These are phyloP conservation scores for Benitochromis conjunctus DNA, from an alignment of 2,113 vertebrate genomes.

Conservation along the genomic window DNA sequence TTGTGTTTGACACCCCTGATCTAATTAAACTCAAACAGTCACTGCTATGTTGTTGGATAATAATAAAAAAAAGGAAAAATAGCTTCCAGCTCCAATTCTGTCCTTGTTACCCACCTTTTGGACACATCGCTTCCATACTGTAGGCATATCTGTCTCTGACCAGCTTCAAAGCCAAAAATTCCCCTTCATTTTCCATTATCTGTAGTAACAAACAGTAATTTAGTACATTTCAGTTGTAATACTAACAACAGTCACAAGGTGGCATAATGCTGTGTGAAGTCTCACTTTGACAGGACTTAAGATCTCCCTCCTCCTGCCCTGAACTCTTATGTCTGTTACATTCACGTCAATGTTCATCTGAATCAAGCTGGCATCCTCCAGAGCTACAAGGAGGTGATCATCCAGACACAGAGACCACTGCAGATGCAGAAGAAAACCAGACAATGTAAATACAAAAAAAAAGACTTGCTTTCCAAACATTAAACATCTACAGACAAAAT, in stretches of 20 bases:
- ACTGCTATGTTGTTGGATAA: neutral
- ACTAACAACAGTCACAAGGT: neutral
- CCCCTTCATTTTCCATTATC: neutral
- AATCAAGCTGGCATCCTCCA: neutral
- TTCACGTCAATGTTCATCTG: neutral
- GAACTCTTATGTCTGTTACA: neutral
- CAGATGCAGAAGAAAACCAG: neutral
- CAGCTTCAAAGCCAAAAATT: neutral
- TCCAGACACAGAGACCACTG: neutral
- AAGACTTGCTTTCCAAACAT: neutral
- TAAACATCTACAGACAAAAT: neutral
- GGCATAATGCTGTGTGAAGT: neutral
- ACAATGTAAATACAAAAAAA: neutral
- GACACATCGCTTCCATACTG: neutral
- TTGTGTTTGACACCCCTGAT: neutral
- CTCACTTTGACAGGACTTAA: neutral
- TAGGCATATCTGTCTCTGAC: neutral
- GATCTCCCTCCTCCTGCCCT: neutral
- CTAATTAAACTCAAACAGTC: neutral
- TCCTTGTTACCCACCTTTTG: neutral
- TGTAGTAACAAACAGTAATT: neutral
- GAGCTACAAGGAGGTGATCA: neutral
- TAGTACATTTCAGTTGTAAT: neutral
- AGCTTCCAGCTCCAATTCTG: neutral
- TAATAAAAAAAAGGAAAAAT: neutral